Evolutionary conservation across 2,113 vertebrate genomes (phyloP).

Genomic region (Sardina pilchardus): DNA sequence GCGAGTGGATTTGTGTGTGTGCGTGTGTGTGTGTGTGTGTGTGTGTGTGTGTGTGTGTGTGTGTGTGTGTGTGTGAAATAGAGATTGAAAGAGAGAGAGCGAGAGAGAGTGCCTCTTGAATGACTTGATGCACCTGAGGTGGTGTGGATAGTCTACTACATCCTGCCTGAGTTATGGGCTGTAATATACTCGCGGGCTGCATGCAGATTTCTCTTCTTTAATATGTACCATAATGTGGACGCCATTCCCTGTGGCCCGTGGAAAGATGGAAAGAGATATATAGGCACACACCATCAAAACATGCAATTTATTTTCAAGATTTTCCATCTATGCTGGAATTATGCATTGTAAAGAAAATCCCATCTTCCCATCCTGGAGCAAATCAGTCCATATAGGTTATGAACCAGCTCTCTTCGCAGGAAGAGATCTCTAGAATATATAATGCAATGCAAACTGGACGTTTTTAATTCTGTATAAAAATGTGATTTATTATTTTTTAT

Average conservation of each 20-base stretch:
- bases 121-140: background rate
- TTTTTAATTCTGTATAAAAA: background rate
- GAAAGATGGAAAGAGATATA: background rate
- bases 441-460: background rate
- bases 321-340: background rate
- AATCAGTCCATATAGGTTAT: background rate
- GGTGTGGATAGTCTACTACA: background rate
- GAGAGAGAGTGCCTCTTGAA: background rate
- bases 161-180: background rate
- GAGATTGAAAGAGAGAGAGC: background rate
- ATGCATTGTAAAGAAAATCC: background rate
- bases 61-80: slow-evolving; percentile 21
- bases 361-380: background rate
- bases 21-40: background rate
- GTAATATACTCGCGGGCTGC: background rate
- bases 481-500: slow-evolving; percentile 27
- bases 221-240: background rate
- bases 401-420: background rate
- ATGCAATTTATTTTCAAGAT: background rate
- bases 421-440: background rate
- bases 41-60: slow-evolving; percentile 25
- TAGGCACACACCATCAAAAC: background rate
- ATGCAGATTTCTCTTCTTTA: background rate
- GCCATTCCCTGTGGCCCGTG: background rate
- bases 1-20: background rate